A percentile compares a stretch with the other conserved stretches of the same genome.
phyloP scores from a whole-genome alignment of 2,888 invertebrate species.

The Euzophera pinguis region DNA sequence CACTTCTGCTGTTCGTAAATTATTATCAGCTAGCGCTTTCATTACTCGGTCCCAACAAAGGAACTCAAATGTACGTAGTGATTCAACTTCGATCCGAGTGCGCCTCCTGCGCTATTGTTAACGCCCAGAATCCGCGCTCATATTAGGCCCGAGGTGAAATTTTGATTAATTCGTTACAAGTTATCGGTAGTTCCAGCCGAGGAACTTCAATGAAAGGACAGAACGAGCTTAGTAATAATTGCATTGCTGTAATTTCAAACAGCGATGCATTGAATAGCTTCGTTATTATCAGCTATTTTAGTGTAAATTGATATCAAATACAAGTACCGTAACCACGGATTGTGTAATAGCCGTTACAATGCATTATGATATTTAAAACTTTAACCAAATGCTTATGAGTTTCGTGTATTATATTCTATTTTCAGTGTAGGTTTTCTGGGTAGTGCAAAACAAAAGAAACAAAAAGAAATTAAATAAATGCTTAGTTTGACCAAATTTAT shows the following conservation, averaged over 20 bases:
- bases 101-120: constrained; percentile 67
- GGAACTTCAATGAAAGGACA: constrained; percentile 58
- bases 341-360: no score
- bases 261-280: constrained; percentile 26
- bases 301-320: constrained; percentile 16
- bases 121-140: constrained; percentile 64
- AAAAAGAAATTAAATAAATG: no score
- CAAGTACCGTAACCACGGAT: neutral
- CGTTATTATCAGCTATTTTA: constrained; percentile 14
- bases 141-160: constrained; percentile 75
- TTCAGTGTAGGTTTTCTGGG: no score
- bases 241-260: constrained; percentile 41
- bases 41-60: constrained; percentile 75
- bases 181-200: constrained; percentile 48
- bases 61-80: constrained; percentile 71
- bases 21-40: constrained; percentile 77
- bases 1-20: constrained; percentile 79
- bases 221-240: constrained; percentile 46
- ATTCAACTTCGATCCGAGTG: constrained; percentile 72
- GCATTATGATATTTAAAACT: no score
- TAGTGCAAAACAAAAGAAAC: no score
- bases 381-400: no score
- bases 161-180: constrained; percentile 76
- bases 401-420: no score
- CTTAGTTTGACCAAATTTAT: no score